phyloP scores from a whole-genome alignment of 2,888 invertebrate species.

The Venustoraphidia nigricollis region DNA sequence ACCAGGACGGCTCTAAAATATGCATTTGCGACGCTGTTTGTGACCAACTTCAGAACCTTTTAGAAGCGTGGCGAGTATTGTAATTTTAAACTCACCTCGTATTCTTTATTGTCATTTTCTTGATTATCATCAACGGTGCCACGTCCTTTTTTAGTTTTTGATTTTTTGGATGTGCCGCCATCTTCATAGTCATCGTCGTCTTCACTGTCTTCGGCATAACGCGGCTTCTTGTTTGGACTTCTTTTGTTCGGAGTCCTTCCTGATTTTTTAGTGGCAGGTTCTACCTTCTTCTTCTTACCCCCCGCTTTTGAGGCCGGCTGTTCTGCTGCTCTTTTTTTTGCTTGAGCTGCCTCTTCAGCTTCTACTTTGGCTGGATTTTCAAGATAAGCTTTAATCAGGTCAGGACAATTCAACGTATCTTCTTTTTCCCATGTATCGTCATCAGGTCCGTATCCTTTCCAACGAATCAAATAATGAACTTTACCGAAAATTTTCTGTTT shows the following conservation, averaged over 20 bases:
- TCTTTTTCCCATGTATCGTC: conserved; percentile 66
- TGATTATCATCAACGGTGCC: not conserved
- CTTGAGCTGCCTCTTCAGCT: conserved; percentile 7
- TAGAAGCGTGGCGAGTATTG: too few species aligned
- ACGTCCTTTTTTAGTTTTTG: not conserved
- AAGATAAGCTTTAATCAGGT: conserved; percentile 40
- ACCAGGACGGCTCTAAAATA: too few species aligned
- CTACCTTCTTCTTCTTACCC: conserved; percentile 30
- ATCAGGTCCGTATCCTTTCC: conserved; percentile 59
- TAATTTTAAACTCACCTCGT: conserved; percentile 13
- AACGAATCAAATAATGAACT: conserved; percentile 53
- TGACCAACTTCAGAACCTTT: too few species aligned
- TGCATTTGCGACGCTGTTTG: too few species aligned
- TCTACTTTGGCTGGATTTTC: conserved; percentile 14
- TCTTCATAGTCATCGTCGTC: conserved; percentile 32
- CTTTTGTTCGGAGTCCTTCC: conserved; percentile 19
- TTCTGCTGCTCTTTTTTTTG: conserved; percentile 7
- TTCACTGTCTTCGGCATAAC: conserved; percentile 21
- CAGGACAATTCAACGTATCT: conserved; percentile 50
- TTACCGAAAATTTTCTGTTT: conserved; percentile 52
- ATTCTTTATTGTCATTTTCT: conserved; percentile 16
- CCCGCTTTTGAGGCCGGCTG: conserved; percentile 6
- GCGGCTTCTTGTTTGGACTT: conserved; percentile 12
- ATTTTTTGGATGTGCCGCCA: conserved; percentile 29
- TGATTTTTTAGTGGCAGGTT: conserved; percentile 17